These are phyloP conservation scores for Petrocephalus schoutedeni DNA, from an alignment of 2,797 vertebrate genomes.

Conservation along the genomic window DNA sequence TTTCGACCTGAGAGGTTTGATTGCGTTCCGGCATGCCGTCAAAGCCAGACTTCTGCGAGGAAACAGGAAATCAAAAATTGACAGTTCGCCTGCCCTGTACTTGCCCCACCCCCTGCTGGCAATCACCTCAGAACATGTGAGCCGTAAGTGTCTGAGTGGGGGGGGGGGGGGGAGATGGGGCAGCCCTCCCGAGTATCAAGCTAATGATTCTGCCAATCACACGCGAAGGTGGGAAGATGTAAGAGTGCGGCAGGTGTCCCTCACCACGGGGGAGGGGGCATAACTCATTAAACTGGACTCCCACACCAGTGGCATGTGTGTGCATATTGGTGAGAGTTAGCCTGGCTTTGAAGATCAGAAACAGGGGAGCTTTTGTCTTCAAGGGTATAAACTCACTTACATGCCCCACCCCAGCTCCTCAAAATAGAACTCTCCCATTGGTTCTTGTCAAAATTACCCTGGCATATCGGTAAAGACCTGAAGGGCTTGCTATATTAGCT, in stretches of 20 bases:
- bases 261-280: background rate
- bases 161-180: background rate
- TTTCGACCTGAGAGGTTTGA: background rate
- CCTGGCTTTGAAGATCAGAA: slow-evolving; percentile 7
- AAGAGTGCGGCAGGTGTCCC: slow-evolving; percentile 23
- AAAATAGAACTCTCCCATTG: background rate
- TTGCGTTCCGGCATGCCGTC: background rate
- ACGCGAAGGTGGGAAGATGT: slow-evolving; percentile 9
- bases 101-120: background rate
- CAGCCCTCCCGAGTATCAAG: background rate
- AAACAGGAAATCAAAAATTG: background rate
- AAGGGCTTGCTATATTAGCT: background rate
- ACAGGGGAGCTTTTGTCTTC: background rate
- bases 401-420: background rate
- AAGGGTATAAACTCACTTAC: background rate
- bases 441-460: background rate
- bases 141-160: background rate
- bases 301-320: background rate
- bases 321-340: background rate
- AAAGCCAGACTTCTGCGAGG: background rate
- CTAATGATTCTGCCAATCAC: background rate
- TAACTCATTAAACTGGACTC: slow-evolving; percentile 20
- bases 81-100: background rate
- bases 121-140: background rate
- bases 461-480: background rate